Evolutionary conservation across 1,140 invertebrate genomes (phyloP).

Genomic region (Atopsyche davidsoni): DNA sequence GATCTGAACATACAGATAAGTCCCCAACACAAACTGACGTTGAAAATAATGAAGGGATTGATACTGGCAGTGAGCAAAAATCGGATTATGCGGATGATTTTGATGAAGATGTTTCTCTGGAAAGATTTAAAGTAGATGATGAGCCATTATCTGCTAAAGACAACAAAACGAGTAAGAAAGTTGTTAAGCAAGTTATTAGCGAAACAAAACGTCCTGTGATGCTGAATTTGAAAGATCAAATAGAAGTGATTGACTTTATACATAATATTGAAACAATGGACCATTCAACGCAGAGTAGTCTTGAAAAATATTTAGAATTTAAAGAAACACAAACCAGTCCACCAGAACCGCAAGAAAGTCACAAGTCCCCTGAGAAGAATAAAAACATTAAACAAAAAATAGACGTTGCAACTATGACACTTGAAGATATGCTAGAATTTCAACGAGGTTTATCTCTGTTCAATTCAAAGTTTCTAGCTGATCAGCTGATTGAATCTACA

Average conservation of each 20-base stretch:
- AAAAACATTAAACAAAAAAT: slow-evolving; percentile 8
- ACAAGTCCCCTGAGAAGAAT: background rate
- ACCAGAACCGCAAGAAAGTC: background rate
- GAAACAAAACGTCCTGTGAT: slow-evolving; percentile 33
- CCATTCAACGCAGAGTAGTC: slow-evolving; percentile 37
- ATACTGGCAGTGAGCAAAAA: slow-evolving; percentile 41
- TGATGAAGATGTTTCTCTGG: background rate
- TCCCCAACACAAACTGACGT: slow-evolving; percentile 36
- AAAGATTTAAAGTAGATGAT: background rate
- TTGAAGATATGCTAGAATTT: slow-evolving; percentile 13
- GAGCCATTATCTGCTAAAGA: slow-evolving; percentile 8
- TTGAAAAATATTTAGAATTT: slow-evolving; percentile 1
- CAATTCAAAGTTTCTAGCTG: slow-evolving; percentile 10
- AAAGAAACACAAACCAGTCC: slow-evolving; percentile 26
- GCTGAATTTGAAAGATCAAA: slow-evolving; percentile 39
- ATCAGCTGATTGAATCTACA: slow-evolving; percentile 1
- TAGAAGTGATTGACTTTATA: slow-evolving; percentile 44
- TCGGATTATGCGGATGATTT: slow-evolving; percentile 31
- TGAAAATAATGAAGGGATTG: slow-evolving; percentile 40
- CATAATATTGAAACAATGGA: slow-evolving; percentile 42
- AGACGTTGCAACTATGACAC: slow-evolving; percentile 13
- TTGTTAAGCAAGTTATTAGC: background rate
- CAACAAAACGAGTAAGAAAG: slow-evolving; percentile 5
- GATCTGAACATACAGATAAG: no score
- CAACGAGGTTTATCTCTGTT: slow-evolving; percentile 12